These are phyloP conservation scores for Drosophila subpulchrella DNA, from an alignment of 1,140 invertebrate genomes.

Conservation along the genomic window DNA sequence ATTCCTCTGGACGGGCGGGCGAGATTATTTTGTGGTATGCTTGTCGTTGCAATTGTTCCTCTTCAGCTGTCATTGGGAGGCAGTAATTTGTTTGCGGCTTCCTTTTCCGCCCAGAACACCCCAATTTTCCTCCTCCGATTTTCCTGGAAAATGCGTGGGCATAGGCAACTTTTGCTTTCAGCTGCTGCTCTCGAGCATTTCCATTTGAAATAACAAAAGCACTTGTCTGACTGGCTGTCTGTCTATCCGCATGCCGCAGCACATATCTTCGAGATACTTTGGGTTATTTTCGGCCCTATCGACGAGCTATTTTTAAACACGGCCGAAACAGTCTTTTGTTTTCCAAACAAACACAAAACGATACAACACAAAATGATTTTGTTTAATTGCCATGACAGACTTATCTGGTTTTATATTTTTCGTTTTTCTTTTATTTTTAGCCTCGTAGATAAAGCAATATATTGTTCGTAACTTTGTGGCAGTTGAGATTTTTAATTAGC, in stretches of 20 bases:
- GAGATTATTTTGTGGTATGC: slow-evolving; percentile 39
- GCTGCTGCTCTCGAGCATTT: slow-evolving; percentile 66
- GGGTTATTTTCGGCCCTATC: slow-evolving; percentile 68
- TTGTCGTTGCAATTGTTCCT: slow-evolving; percentile 57
- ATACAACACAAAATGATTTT: slow-evolving; percentile 49
- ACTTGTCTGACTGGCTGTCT: slow-evolving; percentile 57
- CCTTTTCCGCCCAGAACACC: slow-evolving; percentile 14
- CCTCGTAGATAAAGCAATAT: slow-evolving; percentile 44
- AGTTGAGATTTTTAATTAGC: slow-evolving; percentile 76
- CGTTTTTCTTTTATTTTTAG: slow-evolving; percentile 11
- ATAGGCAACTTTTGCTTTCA: slow-evolving; percentile 69
- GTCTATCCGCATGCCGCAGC: slow-evolving; percentile 43
- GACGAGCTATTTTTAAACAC: slow-evolving; percentile 61
- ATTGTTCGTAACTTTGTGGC: slow-evolving; percentile 52
- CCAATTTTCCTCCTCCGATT: slow-evolving; percentile 1
- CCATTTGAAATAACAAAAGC: slow-evolving; percentile 67
- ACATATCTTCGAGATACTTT: slow-evolving; percentile 58
- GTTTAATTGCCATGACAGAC: slow-evolving; percentile 68
- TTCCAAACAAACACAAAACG: slow-evolving; percentile 60
- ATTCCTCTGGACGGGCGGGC: slow-evolving; percentile 17
- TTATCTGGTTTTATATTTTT: slow-evolving; percentile 58
- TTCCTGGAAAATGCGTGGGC: slow-evolving; percentile 47
- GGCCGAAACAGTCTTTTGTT: slow-evolving; percentile 66
- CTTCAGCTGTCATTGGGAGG: slow-evolving; percentile 68
- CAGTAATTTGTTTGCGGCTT: slow-evolving; percentile 70